These are phyloP conservation scores for Peromyscus maniculatus DNA, from an alignment of 2,113 vertebrate species.

Conservation along the genomic window DNA sequence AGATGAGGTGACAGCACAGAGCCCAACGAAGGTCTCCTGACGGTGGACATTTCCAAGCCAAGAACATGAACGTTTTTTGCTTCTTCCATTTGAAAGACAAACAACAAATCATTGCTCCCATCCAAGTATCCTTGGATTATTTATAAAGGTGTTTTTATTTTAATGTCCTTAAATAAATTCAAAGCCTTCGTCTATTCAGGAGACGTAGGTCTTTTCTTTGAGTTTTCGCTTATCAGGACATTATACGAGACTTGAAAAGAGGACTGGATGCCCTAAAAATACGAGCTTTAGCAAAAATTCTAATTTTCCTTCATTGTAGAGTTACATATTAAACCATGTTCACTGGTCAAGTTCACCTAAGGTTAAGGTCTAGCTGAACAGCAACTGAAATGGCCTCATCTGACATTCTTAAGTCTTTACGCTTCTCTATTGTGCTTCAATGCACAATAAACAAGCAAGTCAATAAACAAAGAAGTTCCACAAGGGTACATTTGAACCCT, in stretches of 20 bases:
- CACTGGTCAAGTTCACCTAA: constrained; percentile 78
- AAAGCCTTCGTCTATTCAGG: not conserved
- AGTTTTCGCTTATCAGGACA: constrained; percentile 54
- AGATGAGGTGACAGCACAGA: not conserved
- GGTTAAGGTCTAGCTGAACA: constrained; percentile 52
- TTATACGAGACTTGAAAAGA: constrained; percentile 63
- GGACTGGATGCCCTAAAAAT: constrained; percentile 34
- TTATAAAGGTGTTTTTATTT: not conserved
- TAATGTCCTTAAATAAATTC: constrained; percentile 56
- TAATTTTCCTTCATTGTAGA: constrained; percentile 23
- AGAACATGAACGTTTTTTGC: not conserved
- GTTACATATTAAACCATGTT: constrained; percentile 69
- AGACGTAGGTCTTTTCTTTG: constrained; percentile 39
- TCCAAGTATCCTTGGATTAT: not conserved
- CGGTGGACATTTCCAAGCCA: no score
- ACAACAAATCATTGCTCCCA: not conserved
- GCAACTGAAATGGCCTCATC: constrained; percentile 70
- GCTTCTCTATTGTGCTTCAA: constrained; percentile 23
- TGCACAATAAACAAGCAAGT: not conserved
- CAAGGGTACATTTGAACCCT: not conserved
- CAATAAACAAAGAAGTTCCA: not conserved
- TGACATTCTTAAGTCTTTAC: constrained; percentile 54
- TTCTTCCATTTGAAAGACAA: not conserved
- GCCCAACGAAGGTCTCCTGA: not conserved
- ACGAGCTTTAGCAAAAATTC: not conserved